Evolutionary conservation across 2,888 invertebrate genomes (phyloP).

Genomic region (Amiota minor): DNA sequence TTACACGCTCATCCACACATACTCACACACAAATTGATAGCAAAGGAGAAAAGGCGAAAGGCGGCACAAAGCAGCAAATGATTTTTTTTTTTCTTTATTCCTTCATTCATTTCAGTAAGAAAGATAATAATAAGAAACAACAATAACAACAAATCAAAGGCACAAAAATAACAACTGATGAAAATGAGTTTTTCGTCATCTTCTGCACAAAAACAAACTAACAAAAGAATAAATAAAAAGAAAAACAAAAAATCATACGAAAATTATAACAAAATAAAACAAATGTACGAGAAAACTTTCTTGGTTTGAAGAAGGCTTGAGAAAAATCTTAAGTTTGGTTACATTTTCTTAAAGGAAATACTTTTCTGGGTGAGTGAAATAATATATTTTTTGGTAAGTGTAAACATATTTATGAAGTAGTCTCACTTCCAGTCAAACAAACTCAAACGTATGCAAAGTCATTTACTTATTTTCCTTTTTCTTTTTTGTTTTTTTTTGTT

Average conservation of each 20-base stretch:
- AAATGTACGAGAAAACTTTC: not conserved
- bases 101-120: not conserved
- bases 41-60: not conserved
- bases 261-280: not conserved
- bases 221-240: conserved; percentile 1
- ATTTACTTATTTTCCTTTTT: not conserved
- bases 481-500: too few relatives aligned
- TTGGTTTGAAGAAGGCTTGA: not conserved
- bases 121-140: not conserved
- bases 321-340: not conserved
- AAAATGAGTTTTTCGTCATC: conserved; percentile 14
- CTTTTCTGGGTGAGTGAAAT: too few relatives aligned
- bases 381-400: too few relatives aligned
- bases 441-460: not conserved
- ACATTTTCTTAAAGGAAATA: too few relatives aligned
- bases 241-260: conserved; percentile 3
- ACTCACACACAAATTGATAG: not conserved
- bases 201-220: conserved; percentile 13
- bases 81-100: too few relatives aligned
- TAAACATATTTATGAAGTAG: too few relatives aligned
- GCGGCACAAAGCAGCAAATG: too few relatives aligned
- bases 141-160: conserved; percentile 5
- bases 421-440: not conserved
- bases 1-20: not conserved
- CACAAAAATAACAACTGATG: not conserved